Evolutionary conservation across 2,797 vertebrate genomes (phyloP), one percentile per base, ranked within the genome.

Genomic region (Hydrocynus forskahlii): DNA sequence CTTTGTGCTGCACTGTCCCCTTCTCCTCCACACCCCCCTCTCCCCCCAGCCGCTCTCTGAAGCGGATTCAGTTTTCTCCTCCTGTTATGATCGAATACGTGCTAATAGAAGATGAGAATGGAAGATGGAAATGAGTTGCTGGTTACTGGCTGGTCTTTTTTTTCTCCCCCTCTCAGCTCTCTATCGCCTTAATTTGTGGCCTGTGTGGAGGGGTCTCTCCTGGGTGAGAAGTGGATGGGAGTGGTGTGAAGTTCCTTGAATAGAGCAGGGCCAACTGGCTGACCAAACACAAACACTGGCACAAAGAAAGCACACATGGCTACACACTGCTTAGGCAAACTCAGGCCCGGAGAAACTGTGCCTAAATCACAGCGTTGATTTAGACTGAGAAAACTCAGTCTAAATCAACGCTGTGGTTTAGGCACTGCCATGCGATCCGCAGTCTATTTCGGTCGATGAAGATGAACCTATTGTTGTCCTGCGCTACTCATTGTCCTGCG

Each of bases 191-290:
- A 93, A 94, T 94, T 94, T 94, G 94, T 94, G 93, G 93, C 90
- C 89, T 92, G 92, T 85, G 90, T 93, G 91, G 89, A 91, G 89
- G 84, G 90, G 76, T 83, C 74, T 84, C 90, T 91, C 90, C 89
- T 86, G 89, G 91, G 92, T 92, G 93, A 93, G 94, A 95, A 94
- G 90, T 93, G 92, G 92, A 92, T 92, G 91, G 92, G 91, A 92
- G 91, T 91, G 91, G 93, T 93, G 92, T 93, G 92, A 93, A 93
- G 91, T 91, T 87, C 89, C 89, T 83, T 93, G 92, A 94, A 94
- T 92, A 91, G 92, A 93, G 88, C 86, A 76, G 86, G 86, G 90
- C 88, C 92, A 94, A 93, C 91, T 91, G 89, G 89, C 92, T 91
- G 86, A 89, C 88, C 89, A 90, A 88, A 89, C 91, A 90, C 88